Evolutionary conservation across 2,888 invertebrate genomes (phyloP), one percentile per base, ranked within the genome.

Genomic region (Malthinus seriepunctatus): DNA sequence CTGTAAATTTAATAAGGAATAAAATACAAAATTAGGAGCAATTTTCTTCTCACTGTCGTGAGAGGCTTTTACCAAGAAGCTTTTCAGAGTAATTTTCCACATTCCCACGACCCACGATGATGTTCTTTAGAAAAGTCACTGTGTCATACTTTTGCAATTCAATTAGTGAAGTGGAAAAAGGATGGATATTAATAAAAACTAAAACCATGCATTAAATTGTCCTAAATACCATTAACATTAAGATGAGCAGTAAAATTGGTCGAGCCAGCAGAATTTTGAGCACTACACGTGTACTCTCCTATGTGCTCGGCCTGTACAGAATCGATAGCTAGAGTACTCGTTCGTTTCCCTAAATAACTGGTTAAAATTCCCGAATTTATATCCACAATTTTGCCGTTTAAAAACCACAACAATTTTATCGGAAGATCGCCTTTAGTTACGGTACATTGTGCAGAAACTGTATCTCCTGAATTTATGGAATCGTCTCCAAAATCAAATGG

Each of bases 341-440:
- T 78, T 59, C 83, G 83, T 32, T 86, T 85, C 72, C 84, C 83
- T 70, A 85, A 83, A 78, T 83, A 84, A 78, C 83, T 84, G 34
- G 82, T 80, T 42, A 86, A 81, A 54, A 87, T 81, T 66, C 86
- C 86, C 64, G 78, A 76, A 33, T 80, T 79, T 75, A 77, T 82
- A 69, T 82, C 81, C 74, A 88, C 84, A 55, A 84, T 82, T 63
- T 81, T 79, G 70, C 85, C 86, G 73, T 88, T 86, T 74, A 87
- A 84, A 71, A 81, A 83, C 90, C 90, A 90, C 46, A 81, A 79
- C 67, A 90, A 86, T 72, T 84, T 84, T 67, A 90, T 80, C 44
- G 90, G 89, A 37, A 56, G 81, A 73, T 93, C 92, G 39, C 93
- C 91, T 76, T 89, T 89, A 37, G 85, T 83, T 39, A 90, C 87